phyloP scores from a whole-genome alignment of 2,113 vertebrate species.

The Thalassoma bifasciatum region DNA sequence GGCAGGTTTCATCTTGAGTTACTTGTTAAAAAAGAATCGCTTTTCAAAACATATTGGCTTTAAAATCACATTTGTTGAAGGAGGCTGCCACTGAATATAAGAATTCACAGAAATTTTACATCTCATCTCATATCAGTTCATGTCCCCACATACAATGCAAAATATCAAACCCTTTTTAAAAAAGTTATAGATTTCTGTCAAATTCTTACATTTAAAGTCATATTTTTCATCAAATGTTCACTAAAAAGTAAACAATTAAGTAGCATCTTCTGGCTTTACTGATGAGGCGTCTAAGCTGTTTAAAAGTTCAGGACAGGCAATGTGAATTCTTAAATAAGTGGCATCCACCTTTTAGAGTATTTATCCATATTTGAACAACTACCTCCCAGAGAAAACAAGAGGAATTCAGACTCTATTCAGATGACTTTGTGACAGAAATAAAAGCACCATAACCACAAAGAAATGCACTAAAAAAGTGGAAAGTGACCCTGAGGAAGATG shows the following conservation, averaged over 20 bases:
- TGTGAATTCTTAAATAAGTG: slow-evolving; percentile 2
- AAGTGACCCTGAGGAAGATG: slow-evolving; percentile 30
- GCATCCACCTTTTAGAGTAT: neutral
- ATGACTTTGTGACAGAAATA: slow-evolving; percentile 14
- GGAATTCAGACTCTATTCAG: neutral
- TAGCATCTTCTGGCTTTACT: neutral
- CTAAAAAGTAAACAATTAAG: neutral
- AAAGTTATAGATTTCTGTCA: neutral
- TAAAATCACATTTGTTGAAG: neutral
- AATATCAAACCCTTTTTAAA: neutral
- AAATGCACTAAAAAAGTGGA: slow-evolving; percentile 14
- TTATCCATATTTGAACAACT: slow-evolving; percentile 3
- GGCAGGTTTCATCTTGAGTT: neutral
- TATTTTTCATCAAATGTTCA: no score
- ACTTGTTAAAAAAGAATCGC: no score
- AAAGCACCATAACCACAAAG: slow-evolving; percentile 23
- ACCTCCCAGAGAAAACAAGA: slow-evolving; percentile 5
- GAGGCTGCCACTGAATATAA: neutral
- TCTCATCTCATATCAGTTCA: neutral
- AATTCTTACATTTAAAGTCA: no score
- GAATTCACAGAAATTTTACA: neutral
- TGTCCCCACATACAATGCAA: no score
- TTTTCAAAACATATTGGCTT: neutral
- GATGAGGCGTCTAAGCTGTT: no score
- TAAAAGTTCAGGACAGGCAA: neutral